Evolutionary conservation across 64 coral and sea anemone species (phyloP), one percentile per base, ranked within the genome.

Genomic region (Pachyseris speciosa): DNA sequence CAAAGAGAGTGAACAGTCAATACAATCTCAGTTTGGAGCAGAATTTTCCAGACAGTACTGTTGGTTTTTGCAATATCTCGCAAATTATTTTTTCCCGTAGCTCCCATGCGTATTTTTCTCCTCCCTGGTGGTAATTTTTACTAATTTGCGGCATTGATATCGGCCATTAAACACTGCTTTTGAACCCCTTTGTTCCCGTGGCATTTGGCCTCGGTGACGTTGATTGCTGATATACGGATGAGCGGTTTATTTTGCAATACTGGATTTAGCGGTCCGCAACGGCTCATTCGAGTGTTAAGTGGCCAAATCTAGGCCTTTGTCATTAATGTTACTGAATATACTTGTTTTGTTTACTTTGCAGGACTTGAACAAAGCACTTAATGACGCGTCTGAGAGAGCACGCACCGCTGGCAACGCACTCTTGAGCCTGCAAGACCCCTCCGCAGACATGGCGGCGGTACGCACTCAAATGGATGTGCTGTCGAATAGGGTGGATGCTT

Each of bases 381-480:
- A 89, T 41, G 53, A 80, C 26, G 38, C 72, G 37, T 43, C 86
- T 9, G 77, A 80, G 9, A 70, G 60, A 24, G 67, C 86, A 37
- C 80, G 84, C 29, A 44, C 10, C 0, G 63, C 91, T 9, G 95
- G 95, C 4, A 37, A 93, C 28, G 38, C 87, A 19, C 86, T 96
- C 5, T 30, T 87, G 84, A 83, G 89, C 65, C 86, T 96, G 86
- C 83, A 96, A 31, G 80, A 86, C 41, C 75, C 95, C 9, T 67
- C 52, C 28, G 78, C 91, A 64, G 86, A 92, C 34, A 51, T 74
- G 74, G 59, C 79, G 80, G 86, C 83, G 64, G 91, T 96, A 9
- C 60, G 77, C 55, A 86, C 75, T 19, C 90, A 96, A 51, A 64
- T 96, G 61, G 86, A 89, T 64, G 95, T 91, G 9, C 91, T 96